Evolutionary conservation across 1,140 invertebrate genomes (phyloP).

Genomic region (Drosophila murphyi): DNA sequence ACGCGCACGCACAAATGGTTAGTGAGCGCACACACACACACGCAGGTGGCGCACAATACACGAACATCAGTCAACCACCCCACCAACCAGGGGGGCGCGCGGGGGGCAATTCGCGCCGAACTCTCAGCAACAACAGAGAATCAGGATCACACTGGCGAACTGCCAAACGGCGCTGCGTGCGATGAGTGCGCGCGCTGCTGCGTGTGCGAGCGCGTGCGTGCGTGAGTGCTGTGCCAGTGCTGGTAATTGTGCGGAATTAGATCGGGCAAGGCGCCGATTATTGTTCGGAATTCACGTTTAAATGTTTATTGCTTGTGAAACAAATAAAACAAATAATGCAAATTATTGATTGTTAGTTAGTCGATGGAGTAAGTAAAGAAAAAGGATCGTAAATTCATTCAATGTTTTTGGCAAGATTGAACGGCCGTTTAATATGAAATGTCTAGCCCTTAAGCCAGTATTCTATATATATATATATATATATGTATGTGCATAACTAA

Average conservation of each 20-base stretch:
- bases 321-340: conserved; percentile 7
- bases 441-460: conserved; percentile 31
- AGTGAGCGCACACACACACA: conserved; percentile 10
- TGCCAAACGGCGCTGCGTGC: conserved; percentile 1
- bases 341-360: not conserved
- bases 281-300: conserved; percentile 57
- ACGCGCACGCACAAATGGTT: not conserved
- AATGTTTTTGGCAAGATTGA: not conserved
- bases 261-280: conserved; percentile 13
- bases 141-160: conserved; percentile 42
- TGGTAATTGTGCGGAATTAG: not conserved
- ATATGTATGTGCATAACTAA: not conserved
- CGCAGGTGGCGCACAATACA: conserved; percentile 39
- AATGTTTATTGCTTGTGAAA: conserved; percentile 71
- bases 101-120: conserved; percentile 19
- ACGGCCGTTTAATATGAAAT: conserved; percentile 27
- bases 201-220: conserved; percentile 6
- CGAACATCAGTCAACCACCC: conserved; percentile 45
- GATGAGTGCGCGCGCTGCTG: not conserved
- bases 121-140: conserved; percentile 36
- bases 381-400: conserved; percentile 20
- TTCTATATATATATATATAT: conserved; percentile 12
- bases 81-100: conserved; percentile 28
- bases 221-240: not conserved
- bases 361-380: conserved; percentile 11